Evolutionary conservation across 2,113 vertebrate species (phyloP), one percentile per base, ranked within the genome.

Genomic region (Solea solea): DNA sequence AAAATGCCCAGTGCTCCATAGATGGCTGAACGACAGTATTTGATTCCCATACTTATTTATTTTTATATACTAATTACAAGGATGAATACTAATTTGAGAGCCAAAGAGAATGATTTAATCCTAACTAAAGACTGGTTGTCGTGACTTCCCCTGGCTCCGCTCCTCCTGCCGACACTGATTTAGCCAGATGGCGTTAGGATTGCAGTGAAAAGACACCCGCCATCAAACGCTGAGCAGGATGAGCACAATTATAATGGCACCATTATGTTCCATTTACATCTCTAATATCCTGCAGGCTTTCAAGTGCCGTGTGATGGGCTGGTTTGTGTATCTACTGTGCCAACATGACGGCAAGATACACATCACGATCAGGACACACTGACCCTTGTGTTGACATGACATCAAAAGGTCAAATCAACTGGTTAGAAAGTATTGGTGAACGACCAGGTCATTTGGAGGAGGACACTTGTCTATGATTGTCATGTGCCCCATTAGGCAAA

Each of bases 221-320:
- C 85, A 83, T 86, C 84, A 86, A 82, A 84, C 59, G 27, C 66
- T 61, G 72, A 34, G 5, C 34, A 34, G 78, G 54, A 57, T 81
- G 84, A 83, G 72, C 50, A 57, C 76, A 85, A 86, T 86, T 80
- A 69, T 64, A 77, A 83, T 65, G 28, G 66, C 64, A 48, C 54
- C 76, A 86, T 88, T 81, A 89, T 84, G 88, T 69, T 63, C 70
- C 69, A 84, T 86, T 84, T 87, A 79, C 71, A 72, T 79, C 78
- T 80, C 51, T 75, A 81, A 84, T 85, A 85, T 86, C 74, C 76
- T 64, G 61, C 21, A 25, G 60, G 70, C 70, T 86, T 64, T 74
- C 44, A 72, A 74, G 65, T 76, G 76, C 64, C 16, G 9, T 13
- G 63, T 69, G 73, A 83, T 62, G 51, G 69, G 57, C 54, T 76